These are phyloP conservation scores for Aphis gossypii DNA, from an alignment of 1,140 invertebrate species.

Conservation along the genomic window DNA sequence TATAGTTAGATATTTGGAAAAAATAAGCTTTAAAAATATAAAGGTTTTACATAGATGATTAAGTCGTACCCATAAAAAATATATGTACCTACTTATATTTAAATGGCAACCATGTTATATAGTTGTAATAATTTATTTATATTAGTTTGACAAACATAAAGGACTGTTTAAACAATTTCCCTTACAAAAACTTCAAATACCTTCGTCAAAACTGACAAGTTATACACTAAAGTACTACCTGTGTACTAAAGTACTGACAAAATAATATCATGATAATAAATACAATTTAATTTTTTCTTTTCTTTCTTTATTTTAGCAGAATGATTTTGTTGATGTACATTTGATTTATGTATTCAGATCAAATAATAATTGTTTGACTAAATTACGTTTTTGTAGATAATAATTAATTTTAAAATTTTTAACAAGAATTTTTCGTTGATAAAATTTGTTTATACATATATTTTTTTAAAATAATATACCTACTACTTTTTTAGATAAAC, in stretches of 20 bases:
- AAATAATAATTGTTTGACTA: not conserved
- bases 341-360: not conserved
- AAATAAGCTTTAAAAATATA: not conserved
- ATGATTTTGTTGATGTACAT: not conserved
- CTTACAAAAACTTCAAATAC: not conserved
- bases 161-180: not conserved
- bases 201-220: not conserved
- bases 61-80: not conserved
- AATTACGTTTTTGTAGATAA: not conserved
- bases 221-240: not conserved
- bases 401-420: not conserved
- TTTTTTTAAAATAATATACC: too few relatives aligned
- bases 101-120: not conserved
- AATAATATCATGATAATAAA: not conserved
- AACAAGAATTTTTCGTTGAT: not conserved
- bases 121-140: not conserved
- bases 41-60: not conserved
- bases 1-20: too few relatives aligned
- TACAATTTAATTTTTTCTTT: not conserved
- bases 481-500: not conserved
- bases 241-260: not conserved
- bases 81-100: not conserved
- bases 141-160: not conserved
- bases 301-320: not conserved
- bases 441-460: not conserved